Evolutionary conservation across 2,888 invertebrate genomes (phyloP).

Genomic region (Nomada fucata): DNA sequence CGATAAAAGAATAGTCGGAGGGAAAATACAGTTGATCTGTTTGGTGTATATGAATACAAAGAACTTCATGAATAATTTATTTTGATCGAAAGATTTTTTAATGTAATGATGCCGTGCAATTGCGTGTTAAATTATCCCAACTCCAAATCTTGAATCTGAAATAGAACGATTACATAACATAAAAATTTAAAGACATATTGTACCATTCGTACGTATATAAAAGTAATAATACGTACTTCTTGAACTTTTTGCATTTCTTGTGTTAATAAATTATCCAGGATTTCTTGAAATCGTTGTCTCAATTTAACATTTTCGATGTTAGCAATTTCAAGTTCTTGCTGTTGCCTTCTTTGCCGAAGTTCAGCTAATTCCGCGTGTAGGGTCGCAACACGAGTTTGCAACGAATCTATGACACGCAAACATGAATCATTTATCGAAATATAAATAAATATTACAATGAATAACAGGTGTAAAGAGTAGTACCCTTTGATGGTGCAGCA

Average conservation of each 20-base stretch:
- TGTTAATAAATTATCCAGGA: slow-evolving; percentile 89
- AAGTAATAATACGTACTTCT: slow-evolving; percentile 85
- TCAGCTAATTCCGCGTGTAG: slow-evolving; percentile 91
- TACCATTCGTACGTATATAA: background rate
- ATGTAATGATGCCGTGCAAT: background rate
- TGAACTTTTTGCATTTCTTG: slow-evolving; percentile 93
- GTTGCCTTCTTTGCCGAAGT: slow-evolving; percentile 89
- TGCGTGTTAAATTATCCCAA: slow-evolving; percentile 61
- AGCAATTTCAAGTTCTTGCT: slow-evolving; percentile 93
- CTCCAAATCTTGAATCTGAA: slow-evolving; percentile 77
- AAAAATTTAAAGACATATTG: background rate
- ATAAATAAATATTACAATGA: background rate
- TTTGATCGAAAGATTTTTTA: slow-evolving; percentile 9
- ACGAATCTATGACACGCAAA: slow-evolving; percentile 80
- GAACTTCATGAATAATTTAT: slow-evolving; percentile 7
- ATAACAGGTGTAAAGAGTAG: slow-evolving; percentile 2
- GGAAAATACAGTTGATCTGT: background rate
- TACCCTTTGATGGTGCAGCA: slow-evolving; percentile 72
- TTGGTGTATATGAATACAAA: background rate
- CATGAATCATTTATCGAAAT: background rate
- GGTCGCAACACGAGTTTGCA: slow-evolving; percentile 89
- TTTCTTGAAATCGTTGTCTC: slow-evolving; percentile 92
- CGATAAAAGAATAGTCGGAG: background rate
- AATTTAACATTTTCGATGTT: slow-evolving; percentile 94
- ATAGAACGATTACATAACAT: slow-evolving; percentile 36